A percentile compares a stretch with the other conserved stretches of the same genome.
Evolutionary conservation across 2,113 vertebrate genomes (phyloP).

Genomic region (Ascaphus truei): DNA sequence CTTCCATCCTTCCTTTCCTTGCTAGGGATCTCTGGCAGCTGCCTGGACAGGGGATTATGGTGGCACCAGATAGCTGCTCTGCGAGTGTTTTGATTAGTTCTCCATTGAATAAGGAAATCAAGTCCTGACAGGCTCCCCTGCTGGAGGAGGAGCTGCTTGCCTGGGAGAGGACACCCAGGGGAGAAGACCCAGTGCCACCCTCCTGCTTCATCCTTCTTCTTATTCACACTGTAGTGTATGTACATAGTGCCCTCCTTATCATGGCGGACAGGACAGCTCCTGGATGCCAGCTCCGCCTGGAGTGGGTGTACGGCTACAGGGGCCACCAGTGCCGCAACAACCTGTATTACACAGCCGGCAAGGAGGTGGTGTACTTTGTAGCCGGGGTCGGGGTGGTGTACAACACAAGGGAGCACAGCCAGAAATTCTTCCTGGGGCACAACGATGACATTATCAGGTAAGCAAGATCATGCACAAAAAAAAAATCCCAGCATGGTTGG

Average conservation of each 20-base stretch:
- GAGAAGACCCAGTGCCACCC: conserved; percentile 26
- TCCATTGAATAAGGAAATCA: not conserved
- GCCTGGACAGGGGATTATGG: conserved; percentile 31
- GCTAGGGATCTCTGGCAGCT: not conserved
- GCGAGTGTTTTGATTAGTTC: not conserved
- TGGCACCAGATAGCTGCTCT: not conserved
- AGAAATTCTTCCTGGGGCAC: conserved; percentile 98
- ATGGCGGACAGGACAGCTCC: conserved; percentile 95
- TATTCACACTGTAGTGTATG: too few relatives aligned
- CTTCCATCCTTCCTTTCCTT: not conserved
- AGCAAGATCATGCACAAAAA: too few relatives aligned
- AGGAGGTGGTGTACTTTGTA: conserved; percentile 96
- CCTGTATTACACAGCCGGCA: conserved; percentile 93
- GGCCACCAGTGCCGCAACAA: conserved; percentile 98
- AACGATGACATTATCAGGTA: conserved; percentile 98
- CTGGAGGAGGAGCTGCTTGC: conserved; percentile 22
- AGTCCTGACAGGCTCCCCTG: conserved; percentile 16
- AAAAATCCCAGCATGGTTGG: too few relatives aligned
- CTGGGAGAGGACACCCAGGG: conserved; percentile 7
- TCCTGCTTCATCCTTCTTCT: not conserved
- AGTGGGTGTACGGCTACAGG: conserved; percentile 96
- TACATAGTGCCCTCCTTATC: conserved; percentile 50
- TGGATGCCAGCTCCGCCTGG: conserved; percentile 86
- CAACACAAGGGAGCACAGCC: conserved; percentile 91
- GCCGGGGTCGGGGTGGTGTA: conserved; percentile 96